A percentile compares a stretch with the other conserved stretches of the same genome.
Conservation (phyloP, 1,140 invertebrate species). For the Drosophila mayri region DNA sequence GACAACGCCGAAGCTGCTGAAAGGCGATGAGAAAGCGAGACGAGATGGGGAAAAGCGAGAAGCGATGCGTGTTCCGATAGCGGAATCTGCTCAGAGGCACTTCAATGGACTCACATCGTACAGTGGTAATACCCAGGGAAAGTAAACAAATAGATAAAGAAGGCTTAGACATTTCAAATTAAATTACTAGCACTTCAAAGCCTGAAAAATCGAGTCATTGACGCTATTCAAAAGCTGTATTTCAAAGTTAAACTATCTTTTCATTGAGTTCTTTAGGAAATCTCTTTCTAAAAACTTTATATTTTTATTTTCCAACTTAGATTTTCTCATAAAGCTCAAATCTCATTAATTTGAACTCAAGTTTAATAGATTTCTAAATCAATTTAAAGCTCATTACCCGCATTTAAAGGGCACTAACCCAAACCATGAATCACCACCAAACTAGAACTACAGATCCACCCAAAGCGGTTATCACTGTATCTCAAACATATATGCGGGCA, state of each 20-base stretch:
- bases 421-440: not conserved
- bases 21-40: slow-evolving; percentile 51
- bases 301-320: not conserved
- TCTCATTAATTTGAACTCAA: not conserved
- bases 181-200: not conserved
- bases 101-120: slow-evolving; percentile 49
- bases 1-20: slow-evolving; percentile 22
- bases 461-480: slow-evolving; percentile 36
- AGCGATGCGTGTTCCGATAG: slow-evolving; percentile 62
- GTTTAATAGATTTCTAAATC: slow-evolving; percentile 5
- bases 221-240: too few species aligned
- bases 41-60: slow-evolving; percentile 36
- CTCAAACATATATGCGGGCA: slow-evolving; percentile 46
- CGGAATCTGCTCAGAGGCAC: slow-evolving; percentile 60
- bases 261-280: not conserved
- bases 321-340: not conserved
- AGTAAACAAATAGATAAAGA: not conserved
- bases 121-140: slow-evolving; percentile 11
- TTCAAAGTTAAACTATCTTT: not conserved
- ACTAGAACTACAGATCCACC: slow-evolving; percentile 12
- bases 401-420: not conserved
- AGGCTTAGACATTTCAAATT: not conserved
- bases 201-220: not conserved
- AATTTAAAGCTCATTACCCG: slow-evolving; percentile 21
- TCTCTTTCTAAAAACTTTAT: not conserved